Evolutionary conservation across 2,888 invertebrate genomes (phyloP).

Genomic region (Archips crataeganus): DNA sequence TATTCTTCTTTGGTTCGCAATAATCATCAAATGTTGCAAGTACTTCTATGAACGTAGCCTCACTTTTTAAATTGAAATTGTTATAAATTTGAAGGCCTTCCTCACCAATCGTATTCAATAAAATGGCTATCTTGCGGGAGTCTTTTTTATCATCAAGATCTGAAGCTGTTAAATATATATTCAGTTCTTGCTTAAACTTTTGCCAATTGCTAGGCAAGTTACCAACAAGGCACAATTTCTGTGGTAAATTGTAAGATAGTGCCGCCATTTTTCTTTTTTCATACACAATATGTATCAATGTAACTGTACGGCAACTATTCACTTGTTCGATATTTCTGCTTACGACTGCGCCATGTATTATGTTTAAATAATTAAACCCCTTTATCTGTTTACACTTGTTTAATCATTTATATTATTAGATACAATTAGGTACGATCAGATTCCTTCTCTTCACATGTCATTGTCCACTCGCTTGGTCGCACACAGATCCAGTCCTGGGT

Average conservation of each 20-base stretch:
- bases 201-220: background rate
- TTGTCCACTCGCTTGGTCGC: too few species aligned
- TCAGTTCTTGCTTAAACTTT: background rate
- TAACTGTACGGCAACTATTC: too few species aligned
- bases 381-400: too few species aligned
- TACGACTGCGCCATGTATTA: too few species aligned
- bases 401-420: too few species aligned
- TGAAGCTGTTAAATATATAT: background rate
- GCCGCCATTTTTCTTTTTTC: background rate
- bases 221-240: background rate
- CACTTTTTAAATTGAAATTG: background rate
- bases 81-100: background rate
- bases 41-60: background rate
- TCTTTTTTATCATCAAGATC: background rate
- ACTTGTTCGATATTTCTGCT: too few species aligned
- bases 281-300: too few species aligned
- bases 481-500: too few species aligned
- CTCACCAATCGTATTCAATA: background rate
- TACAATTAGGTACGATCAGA: too few species aligned
- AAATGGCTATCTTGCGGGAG: background rate
- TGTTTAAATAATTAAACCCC: too few species aligned
- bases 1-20: background rate
- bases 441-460: too few species aligned
- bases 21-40: background rate
- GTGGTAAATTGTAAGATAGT: background rate